Percentiles rank a stretch among this genome's conserved stretches.
Evolutionary conservation across 2,113 vertebrate species (phyloP).

Genomic region (Egretta garzetta): DNA sequence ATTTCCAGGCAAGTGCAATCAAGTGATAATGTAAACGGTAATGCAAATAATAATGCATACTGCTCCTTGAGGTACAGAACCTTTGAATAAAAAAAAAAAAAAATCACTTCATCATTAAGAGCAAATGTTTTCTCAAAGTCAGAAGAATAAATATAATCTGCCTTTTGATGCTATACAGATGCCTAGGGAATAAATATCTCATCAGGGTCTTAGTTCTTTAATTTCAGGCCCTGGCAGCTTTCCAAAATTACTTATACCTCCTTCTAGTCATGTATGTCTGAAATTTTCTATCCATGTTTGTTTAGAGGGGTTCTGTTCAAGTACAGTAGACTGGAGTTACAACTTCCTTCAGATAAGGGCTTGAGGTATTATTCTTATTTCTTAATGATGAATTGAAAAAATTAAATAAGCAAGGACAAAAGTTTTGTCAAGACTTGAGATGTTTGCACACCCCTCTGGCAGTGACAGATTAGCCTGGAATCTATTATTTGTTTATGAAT

Average conservation of each 20-base stretch:
- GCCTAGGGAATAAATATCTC: not conserved
- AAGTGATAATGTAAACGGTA: not conserved
- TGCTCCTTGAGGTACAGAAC: not conserved
- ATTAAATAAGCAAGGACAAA: not conserved
- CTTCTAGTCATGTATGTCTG: not conserved
- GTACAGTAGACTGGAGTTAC: not conserved
- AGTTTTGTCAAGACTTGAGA: not conserved
- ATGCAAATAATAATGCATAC: not conserved
- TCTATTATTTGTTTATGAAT: not conserved
- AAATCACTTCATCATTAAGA: not conserved
- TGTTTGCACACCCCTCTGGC: not conserved
- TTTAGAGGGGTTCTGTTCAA: not conserved
- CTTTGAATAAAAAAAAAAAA: not conserved
- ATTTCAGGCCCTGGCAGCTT: not conserved
- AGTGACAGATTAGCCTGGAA: not conserved
- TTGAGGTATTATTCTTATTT: not conserved
- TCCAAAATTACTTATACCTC: not conserved
- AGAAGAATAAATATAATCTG: not conserved
- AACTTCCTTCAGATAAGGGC: not conserved
- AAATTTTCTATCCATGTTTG: not conserved
- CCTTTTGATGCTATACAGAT: not conserved
- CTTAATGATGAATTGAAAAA: not conserved
- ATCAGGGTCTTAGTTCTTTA: slow-evolving; percentile 14
- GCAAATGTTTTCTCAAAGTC: not conserved
- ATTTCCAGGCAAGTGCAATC: not conserved